Evolutionary conservation across 2,888 invertebrate species (phyloP), one percentile per base, ranked within the genome.

Genomic region (Penaeus monodon): DNA sequence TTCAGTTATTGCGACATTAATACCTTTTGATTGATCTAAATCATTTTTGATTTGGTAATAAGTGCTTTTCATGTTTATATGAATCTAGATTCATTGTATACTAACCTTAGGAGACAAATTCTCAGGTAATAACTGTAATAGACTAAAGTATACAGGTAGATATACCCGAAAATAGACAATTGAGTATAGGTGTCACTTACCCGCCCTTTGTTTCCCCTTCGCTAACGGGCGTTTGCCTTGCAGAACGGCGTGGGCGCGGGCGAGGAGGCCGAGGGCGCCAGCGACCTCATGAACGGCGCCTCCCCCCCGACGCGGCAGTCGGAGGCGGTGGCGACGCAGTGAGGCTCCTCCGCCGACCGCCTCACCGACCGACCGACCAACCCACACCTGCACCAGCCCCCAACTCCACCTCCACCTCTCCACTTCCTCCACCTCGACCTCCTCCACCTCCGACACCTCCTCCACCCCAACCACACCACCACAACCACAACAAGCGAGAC

Each of bases 171-270:
- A 20, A 57, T 57, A 14, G 57, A 57, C 3, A 57, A 14, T 3
- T 14, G 17, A 20, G 3, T 3, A 57, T 17, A 12, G 17, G 17
- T 57, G 2, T 20, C 17, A 3, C 1, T 57, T 57, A 0, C 1
- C 14, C 7, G 17, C 17, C 57, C 17, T 57, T 20, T 12, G 29
- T 27, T 68, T 68, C 68, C 27, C 29, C 4, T 14, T 68, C 1
- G 4, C 68, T 68, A 68, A 29, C 12, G n/a, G 14, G 29, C 14
- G 29, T 27, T 63, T 68, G 29, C 24, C 33, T 38, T 83, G 8
- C 86, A 87, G 86, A 87, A 87, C 64, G 86, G 86, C 29, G 83
- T 87, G 33, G 82, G 83, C n/a, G 83, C 83, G 20, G 82, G 79
- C 20, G 86, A 87, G 12, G 86, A 87, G 44, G 86, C 83, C 70